Evolutionary conservation across 2,888 invertebrate species (phyloP).

Genomic region (Pemphredon lugubris): DNA sequence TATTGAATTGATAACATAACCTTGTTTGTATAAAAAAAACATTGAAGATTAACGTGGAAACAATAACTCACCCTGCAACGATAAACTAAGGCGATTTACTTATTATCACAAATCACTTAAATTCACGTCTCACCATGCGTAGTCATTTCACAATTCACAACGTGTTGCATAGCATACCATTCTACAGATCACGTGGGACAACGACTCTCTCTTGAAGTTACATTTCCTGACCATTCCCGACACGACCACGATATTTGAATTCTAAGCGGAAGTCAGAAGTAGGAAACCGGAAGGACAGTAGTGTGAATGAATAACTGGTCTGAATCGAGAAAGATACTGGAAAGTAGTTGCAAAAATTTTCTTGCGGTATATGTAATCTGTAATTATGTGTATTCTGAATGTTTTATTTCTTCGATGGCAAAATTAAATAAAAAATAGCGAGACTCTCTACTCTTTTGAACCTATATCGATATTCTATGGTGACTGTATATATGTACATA

Average conservation of each 20-base stretch:
- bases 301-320: background rate
- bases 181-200: background rate
- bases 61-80: slow-evolving; percentile 15
- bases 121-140: background rate
- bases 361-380: no score
- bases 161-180: background rate
- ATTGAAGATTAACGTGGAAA: background rate
- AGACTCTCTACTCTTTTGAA: no score
- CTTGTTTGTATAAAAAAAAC: background rate
- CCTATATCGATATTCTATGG: no score
- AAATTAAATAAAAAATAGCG: no score
- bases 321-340: background rate
- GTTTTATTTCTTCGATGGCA: no score
- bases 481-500: no score
- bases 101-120: background rate
- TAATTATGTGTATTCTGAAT: no score
- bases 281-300: background rate
- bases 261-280: background rate
- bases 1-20: slow-evolving; percentile 33
- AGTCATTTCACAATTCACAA: slow-evolving; percentile 1
- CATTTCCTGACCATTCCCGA: background rate
- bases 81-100: background rate
- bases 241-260: background rate
- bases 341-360: no score
- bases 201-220: background rate